A percentile compares a stretch with the other conserved stretches of the same genome.
Conservation (phyloP, 2,888 invertebrate species). For the Napeogenes sylphis region DNA sequence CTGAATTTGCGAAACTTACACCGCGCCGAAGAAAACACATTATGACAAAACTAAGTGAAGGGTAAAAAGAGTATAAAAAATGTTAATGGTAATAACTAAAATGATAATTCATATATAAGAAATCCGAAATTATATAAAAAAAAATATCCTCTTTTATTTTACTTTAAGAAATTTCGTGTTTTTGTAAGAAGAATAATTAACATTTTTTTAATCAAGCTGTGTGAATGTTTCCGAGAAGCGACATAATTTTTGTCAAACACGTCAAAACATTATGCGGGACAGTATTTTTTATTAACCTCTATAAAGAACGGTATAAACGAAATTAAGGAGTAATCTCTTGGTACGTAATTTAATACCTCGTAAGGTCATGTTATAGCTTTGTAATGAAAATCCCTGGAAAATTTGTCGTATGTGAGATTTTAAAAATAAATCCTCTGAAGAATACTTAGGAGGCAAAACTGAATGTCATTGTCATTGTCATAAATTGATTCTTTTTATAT, state of each 20-base stretch:
- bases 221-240: not conserved
- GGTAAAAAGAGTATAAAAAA: not conserved
- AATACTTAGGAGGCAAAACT: not conserved
- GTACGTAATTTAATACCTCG: not conserved
- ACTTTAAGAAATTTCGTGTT: not conserved
- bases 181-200: not conserved
- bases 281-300: not conserved
- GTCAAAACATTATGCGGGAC: not conserved
- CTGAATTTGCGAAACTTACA: not conserved
- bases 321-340: constrained; percentile 3
- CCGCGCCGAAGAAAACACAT: not conserved
- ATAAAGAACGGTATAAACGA: constrained; percentile 1
- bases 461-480: not conserved
- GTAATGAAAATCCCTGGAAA: constrained; percentile 2
- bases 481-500: not conserved
- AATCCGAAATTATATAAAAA: not conserved
- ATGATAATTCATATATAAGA: not conserved
- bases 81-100: not conserved
- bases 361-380: constrained; percentile 2
- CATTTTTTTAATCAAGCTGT: constrained; percentile 1
- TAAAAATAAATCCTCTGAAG: not conserved
- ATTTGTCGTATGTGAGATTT: not conserved
- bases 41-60: not conserved
- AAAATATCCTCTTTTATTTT: not conserved
- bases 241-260: not conserved